Evolutionary conservation across 1,140 invertebrate genomes (phyloP).

Genomic region (Acarapis woodi): DNA sequence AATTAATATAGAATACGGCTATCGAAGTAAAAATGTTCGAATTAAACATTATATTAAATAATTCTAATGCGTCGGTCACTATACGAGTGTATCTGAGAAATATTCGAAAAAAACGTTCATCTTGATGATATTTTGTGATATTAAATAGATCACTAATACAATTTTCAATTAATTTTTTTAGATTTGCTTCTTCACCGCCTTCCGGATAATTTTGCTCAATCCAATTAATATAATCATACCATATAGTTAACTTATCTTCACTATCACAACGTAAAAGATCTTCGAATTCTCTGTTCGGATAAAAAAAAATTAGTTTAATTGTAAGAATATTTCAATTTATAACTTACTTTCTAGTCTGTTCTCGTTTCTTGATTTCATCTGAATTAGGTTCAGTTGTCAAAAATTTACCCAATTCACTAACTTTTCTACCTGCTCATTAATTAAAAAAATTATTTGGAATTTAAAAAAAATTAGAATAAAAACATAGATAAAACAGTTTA

Average conservation of each 20-base stretch:
- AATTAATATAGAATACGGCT: constrained; percentile 1
- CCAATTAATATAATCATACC: background rate
- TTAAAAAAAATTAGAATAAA: too few relatives aligned
- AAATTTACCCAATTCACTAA: background rate
- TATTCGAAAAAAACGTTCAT: background rate
- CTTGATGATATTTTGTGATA: background rate
- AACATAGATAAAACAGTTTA: too few relatives aligned
- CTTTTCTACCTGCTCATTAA: background rate
- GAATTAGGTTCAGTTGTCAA: background rate
- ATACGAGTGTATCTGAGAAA: background rate
- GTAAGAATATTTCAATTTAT: background rate
- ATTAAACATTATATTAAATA: background rate
- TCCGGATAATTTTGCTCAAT: background rate
- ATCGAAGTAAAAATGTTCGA: background rate
- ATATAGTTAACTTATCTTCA: background rate
- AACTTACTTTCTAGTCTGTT: background rate
- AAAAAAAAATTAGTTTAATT: too few relatives aligned
- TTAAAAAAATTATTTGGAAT: too few relatives aligned
- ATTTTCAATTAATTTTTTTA: background rate
- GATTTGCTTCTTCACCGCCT: background rate
- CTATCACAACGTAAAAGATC: background rate
- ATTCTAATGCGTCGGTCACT: background rate
- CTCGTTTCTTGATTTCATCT: background rate
- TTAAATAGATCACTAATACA: background rate
- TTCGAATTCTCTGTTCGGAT: too few relatives aligned